A percentile compares a stretch with the other conserved stretches of the same genome.
Conservation (phyloP, 2,888 invertebrate genomes). For the Cantharis rufa region DNA sequence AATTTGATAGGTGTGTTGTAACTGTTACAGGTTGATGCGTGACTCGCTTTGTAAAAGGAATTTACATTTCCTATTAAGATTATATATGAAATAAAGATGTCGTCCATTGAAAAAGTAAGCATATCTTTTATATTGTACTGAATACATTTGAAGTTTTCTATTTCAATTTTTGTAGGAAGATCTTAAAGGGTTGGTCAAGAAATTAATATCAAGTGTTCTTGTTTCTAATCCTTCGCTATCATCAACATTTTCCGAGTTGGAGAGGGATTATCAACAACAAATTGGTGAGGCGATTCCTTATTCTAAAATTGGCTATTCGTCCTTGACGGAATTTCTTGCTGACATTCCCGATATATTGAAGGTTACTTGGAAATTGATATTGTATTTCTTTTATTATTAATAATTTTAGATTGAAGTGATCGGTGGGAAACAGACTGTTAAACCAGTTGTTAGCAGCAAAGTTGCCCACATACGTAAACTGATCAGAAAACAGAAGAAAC, state of each 20-base stretch:
- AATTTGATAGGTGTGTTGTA: too few species aligned
- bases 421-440: not conserved
- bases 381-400: not conserved
- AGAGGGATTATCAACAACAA: not conserved
- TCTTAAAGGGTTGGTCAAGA: not conserved
- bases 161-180: not conserved
- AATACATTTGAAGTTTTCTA: too few species aligned
- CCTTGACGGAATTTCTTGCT: not conserved
- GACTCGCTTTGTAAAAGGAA: too few species aligned
- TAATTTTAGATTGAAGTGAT: not conserved
- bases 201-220: not conserved
- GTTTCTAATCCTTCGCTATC: not conserved
- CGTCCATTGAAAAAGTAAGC: too few species aligned
- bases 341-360: not conserved
- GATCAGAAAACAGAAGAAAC: not conserved
- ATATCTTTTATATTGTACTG: too few species aligned
- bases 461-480: not conserved
- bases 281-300: not conserved
- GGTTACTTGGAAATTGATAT: not conserved
- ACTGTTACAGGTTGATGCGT: too few species aligned
- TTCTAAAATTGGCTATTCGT: not conserved
- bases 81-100: too few species aligned
- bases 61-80: too few species aligned
- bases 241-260: not conserved
- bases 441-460: not conserved